Evolutionary conservation across 2,888 invertebrate species (phyloP).

Genomic region (Cryptocheilus praepositus): DNA sequence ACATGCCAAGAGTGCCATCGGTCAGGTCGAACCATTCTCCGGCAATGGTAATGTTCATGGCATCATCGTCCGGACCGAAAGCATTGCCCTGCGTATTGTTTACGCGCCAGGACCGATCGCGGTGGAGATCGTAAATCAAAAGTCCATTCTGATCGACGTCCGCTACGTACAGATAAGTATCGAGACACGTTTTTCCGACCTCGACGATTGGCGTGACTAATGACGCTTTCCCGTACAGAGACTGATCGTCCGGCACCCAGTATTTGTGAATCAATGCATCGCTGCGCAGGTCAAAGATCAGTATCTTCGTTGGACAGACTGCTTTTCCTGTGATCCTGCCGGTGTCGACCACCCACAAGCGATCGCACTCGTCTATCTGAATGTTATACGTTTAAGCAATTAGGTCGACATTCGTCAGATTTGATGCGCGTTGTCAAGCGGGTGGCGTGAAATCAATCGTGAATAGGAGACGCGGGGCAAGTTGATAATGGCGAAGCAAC

Average conservation of each 20-base stretch:
- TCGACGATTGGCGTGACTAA: slow-evolving; percentile 71
- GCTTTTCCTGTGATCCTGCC: slow-evolving; percentile 58
- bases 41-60: slow-evolving; percentile 68
- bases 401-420: not conserved
- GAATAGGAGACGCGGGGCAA: too few relatives aligned
- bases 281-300: slow-evolving; percentile 71
- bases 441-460: not conserved
- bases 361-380: slow-evolving; percentile 73
- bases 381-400: slow-evolving; percentile 20
- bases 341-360: slow-evolving; percentile 74
- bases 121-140: slow-evolving; percentile 65
- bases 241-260: slow-evolving; percentile 64
- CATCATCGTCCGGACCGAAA: slow-evolving; percentile 70
- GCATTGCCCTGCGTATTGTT: slow-evolving; percentile 71
- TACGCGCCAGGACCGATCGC: slow-evolving; percentile 68
- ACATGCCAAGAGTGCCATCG: slow-evolving; percentile 72
- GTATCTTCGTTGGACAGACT: slow-evolving; percentile 71
- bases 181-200: slow-evolving; percentile 64
- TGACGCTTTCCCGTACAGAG: slow-evolving; percentile 61
- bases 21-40: slow-evolving; percentile 68
- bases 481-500: too few relatives aligned
- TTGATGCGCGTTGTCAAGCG: not conserved
- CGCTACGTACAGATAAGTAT: slow-evolving; percentile 70
- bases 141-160: slow-evolving; percentile 69
- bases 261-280: slow-evolving; percentile 68